Evolutionary conservation across 2,888 invertebrate species (phyloP).

Genomic region (Onthophagus sagittarius): DNA sequence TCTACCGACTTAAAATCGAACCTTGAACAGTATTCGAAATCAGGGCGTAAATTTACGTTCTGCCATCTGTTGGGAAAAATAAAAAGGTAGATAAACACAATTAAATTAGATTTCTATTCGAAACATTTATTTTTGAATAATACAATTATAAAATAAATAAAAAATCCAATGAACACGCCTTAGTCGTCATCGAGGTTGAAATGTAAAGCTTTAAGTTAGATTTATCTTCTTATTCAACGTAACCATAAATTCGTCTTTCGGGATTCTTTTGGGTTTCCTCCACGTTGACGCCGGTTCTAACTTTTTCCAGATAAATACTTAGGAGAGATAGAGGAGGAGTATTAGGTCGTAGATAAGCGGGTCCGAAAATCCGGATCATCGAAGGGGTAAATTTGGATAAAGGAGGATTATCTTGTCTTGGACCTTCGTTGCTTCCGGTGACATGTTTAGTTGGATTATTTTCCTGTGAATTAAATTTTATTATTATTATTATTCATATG

Average conservation of each 20-base stretch:
- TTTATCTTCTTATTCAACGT: slow-evolving; percentile 39
- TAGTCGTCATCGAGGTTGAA: too few species aligned
- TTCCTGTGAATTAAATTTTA: too few species aligned
- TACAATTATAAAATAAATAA: background rate
- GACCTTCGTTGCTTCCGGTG: slow-evolving; percentile 48
- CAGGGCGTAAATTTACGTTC: too few species aligned
- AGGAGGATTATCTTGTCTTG: slow-evolving; percentile 40
- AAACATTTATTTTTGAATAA: background rate
- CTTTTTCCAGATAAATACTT: slow-evolving; percentile 42
- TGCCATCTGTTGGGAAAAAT: background rate
- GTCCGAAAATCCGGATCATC: slow-evolving; percentile 18
- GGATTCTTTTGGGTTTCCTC: slow-evolving; percentile 45
- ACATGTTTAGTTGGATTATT: too few species aligned
- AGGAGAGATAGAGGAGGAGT: slow-evolving; percentile 10
- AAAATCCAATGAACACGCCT: background rate
- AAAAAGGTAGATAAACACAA: background rate
- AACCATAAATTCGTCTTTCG: slow-evolving; percentile 45
- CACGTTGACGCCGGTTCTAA: slow-evolving; percentile 44
- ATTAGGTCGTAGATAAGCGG: too few species aligned
- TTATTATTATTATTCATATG: too few species aligned
- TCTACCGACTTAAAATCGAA: background rate
- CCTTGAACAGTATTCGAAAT: background rate
- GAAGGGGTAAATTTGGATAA: slow-evolving; percentile 34
- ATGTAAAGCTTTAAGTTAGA: background rate
- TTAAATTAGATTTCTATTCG: background rate